A percentile compares a stretch with the other conserved stretches of the same genome.
phyloP scores from a whole-genome alignment of 2,888 invertebrate genomes.

The Lamproptera curius region DNA sequence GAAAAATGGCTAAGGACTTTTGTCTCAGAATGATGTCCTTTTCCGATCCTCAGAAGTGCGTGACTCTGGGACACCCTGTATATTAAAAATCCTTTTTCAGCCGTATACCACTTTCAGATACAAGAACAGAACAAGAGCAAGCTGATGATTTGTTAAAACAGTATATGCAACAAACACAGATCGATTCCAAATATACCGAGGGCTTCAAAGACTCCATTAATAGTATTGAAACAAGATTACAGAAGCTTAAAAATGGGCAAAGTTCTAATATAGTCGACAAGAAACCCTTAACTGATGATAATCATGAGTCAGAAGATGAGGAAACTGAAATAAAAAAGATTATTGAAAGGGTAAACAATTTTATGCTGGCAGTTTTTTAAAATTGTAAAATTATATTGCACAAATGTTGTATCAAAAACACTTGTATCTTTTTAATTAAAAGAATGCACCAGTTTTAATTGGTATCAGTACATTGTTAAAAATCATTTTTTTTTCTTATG shows the following conservation, averaged over 20 bases:
- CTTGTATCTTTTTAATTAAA: too few species aligned
- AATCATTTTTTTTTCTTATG: neutral
- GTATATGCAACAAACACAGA: constrained; percentile 69
- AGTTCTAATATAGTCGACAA: neutral
- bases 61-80: too few species aligned
- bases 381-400: neutral
- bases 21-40: too few species aligned
- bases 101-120: constrained; percentile 74
- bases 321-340: constrained; percentile 52
- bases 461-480: too few species aligned
- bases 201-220: constrained; percentile 55
- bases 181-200: constrained; percentile 62
- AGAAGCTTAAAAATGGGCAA: constrained; percentile 41
- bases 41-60: too few species aligned
- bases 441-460: too few species aligned
- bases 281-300: neutral
- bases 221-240: constrained; percentile 53
- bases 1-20: too few species aligned
- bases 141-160: constrained; percentile 83
- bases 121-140: constrained; percentile 83
- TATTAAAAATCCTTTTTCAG: too few species aligned
- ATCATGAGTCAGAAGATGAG: constrained; percentile 50
- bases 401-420: too few species aligned
- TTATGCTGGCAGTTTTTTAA: neutral
- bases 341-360: constrained; percentile 61